Base-by-base conservation (phyloP, 2,888 invertebrate species). In the Acleris cristana region DNA sequence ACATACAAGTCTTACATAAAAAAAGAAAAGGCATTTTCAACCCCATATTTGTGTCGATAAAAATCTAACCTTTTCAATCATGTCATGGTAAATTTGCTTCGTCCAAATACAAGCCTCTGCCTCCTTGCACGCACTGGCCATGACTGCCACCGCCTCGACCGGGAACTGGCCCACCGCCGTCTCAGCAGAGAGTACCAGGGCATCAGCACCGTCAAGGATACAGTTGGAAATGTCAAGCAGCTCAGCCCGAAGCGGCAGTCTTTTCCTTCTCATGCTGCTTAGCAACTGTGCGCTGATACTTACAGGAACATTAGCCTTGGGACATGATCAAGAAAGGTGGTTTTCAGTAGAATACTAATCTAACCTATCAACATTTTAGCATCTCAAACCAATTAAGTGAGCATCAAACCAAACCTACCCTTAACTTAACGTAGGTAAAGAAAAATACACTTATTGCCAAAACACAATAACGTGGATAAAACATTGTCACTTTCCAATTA, bases 191-290 rank as follows among this genome's bases (percentile, higher is more conserved):
- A 96, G 87, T 85, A 95, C 94, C 66, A 96, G 90, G 73, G 94
- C 94, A 79, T 96, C 96, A 56, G 94, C 95, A 19, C 96, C 96
- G 76, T 96, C 96, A 19, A 96, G 82, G 23, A 97, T 94, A 60
- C 96, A 96, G 79, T 96, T 96, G 51, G 95, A 95, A 8, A 96
- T 94, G 74, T 96, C 95, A 34, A 95, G 93, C 16, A 95, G 88
- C 82, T 96, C 96, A 2, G 96, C 94, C 77, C 95, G 87, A 2
- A 89, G 76, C 1, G 92, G 87, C 49, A 87, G 73, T 67, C 79
- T 81, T 44, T 82, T 83, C 14, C 71, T 73, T 12, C 86, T 77
- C 92, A 92, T 92, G 62, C 86, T 89, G 69, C 77, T 84, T 6
- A 92, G 71, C 5, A 91, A 76, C 19, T 90, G 85, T 2, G 88